phyloP scores from a whole-genome alignment of 2,888 invertebrate species.

The Netelia inedita region DNA sequence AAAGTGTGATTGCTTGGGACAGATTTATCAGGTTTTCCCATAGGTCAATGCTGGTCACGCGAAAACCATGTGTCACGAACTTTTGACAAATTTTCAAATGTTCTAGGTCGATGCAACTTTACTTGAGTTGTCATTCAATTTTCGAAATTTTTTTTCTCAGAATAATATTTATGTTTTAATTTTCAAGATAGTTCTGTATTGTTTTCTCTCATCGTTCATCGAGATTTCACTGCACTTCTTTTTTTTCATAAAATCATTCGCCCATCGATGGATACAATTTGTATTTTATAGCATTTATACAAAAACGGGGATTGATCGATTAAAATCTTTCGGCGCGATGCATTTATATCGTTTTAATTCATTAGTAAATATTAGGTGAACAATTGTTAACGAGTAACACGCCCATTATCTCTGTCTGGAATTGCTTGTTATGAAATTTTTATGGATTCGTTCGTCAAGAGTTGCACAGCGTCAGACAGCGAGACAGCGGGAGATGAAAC shows the following conservation, averaged over 20 bases:
- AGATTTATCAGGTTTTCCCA: constrained; percentile 46
- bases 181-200: no score
- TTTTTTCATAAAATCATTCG: no score
- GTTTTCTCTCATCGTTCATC: no score
- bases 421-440: neutral
- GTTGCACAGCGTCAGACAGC: neutral
- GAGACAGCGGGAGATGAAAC: constrained; percentile 4
- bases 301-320: no score
- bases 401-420: neutral
- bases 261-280: no score
- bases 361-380: neutral
- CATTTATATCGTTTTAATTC: neutral
- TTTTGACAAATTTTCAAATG: neutral
- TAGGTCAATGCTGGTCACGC: neutral
- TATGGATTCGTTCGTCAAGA: neutral
- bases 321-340: no score
- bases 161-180: neutral
- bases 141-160: neutral
- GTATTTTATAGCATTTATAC: no score
- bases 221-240: no score
- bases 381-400: neutral
- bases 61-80: constrained; percentile 13
- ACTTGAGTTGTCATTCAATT: neutral
- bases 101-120: neutral
- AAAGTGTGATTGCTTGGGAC: constrained; percentile 53